phyloP scores from a whole-genome alignment of 2,888 invertebrate species.

The Hypsopygia costalis region DNA sequence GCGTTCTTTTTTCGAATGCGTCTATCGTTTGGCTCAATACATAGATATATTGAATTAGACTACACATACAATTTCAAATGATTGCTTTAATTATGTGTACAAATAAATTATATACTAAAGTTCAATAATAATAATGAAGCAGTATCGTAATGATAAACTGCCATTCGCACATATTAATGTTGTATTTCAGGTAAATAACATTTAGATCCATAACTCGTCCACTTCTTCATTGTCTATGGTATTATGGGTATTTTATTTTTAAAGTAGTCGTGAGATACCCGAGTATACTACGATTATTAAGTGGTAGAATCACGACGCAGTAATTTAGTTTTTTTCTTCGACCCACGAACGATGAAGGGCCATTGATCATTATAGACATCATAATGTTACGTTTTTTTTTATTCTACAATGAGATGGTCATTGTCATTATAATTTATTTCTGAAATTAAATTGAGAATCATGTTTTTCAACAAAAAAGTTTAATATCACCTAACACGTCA shows the following conservation, averaged over 20 bases:
- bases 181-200: no score
- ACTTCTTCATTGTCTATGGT: neutral
- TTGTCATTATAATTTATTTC: conserved; percentile 48
- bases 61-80: no score
- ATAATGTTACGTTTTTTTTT: conserved; percentile 45
- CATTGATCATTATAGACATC: conserved; percentile 72
- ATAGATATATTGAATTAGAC: neutral
- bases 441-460: conserved; percentile 38
- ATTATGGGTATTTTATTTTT: conserved; percentile 59
- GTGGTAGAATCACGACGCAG: conserved; percentile 71
- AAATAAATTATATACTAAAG: no score
- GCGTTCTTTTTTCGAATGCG: conserved; percentile 62
- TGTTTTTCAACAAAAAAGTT: conserved; percentile 31
- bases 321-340: conserved; percentile 57
- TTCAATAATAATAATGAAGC: no score
- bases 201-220: no score
- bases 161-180: no score
- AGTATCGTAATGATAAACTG: no score
- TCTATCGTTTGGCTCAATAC: conserved; percentile 52
- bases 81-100: no score
- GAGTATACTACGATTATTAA: conserved; percentile 70
- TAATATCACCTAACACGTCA: no score
- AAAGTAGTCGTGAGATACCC: conserved; percentile 76
- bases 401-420: conserved; percentile 37
- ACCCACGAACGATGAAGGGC: conserved; percentile 66